Base-by-base conservation (phyloP, 2,888 invertebrate genomes). In the Pammene fasciana region DNA sequence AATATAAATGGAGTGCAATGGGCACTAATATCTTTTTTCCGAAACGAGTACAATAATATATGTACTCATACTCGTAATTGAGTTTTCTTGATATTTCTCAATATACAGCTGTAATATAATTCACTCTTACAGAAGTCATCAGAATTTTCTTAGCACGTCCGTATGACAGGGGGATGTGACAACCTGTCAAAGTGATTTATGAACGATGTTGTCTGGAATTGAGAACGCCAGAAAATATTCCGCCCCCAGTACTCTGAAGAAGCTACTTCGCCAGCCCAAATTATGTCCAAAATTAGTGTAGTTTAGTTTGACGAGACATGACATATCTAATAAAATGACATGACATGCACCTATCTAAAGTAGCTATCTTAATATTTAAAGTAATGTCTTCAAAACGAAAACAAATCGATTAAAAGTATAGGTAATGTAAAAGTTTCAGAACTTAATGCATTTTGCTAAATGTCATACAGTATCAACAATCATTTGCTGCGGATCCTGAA, bases 101-200 rank as follows among this genome's bases (percentile, higher is more conserved):
- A 26, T 4, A 4, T 26, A 26, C 26, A 26, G 26, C 26, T 4
- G 26, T 26, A 26, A 26, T 26, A 26, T 26, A 26, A 3, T 26
- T 26, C 4, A 26, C 1, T 26, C 26, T 26, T 26, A 26, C 26
- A 26, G 26, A 3, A 26, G 26, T 59, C 34, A 1, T 16, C 14
- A 59, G 50, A 59, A 16, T 52, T 54, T 6, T 54, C n/a, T 38
- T 34, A 59, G 43, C 46, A 41, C 41, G 8, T 36, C 13, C 14
- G 41, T 48, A 26, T 45, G 66, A 66, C 66, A 48, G 56, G 26
- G 56, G 62, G 56, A 43, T 48, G 68, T 41, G 13, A 14, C 54
- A n/a, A 41, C 57, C 56, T 68, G 68, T 64, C 68, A 68, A 57
- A 56, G 16, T 62, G 67, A 62, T 62, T 48, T 34, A 52, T 45